Conservation (phyloP, 2,113 vertebrate species). For the Lepus europaeus region DNA sequence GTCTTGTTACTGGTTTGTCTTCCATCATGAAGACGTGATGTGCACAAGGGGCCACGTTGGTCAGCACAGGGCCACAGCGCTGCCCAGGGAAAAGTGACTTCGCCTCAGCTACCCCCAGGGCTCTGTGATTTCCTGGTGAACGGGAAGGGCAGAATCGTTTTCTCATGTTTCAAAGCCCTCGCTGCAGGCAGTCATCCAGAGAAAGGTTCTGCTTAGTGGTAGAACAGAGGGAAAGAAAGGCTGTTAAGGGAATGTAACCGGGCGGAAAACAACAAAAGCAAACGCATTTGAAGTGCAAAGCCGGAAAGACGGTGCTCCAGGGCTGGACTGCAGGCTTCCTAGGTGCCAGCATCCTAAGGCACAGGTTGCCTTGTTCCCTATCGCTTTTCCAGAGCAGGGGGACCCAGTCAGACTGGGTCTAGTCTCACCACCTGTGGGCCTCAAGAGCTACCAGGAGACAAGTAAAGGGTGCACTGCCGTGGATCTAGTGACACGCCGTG, state of each 20-base stretch:
- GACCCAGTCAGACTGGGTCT: too few species aligned
- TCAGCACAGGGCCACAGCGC: not conserved
- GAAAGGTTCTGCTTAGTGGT: not conserved
- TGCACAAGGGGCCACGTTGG: not conserved
- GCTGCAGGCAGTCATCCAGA: not conserved
- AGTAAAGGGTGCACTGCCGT: too few species aligned
- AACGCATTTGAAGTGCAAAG: too few species aligned
- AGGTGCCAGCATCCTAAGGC: too few species aligned
- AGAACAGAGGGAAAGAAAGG: constrained; percentile 9
- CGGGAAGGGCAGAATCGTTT: not conserved
- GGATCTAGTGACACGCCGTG: too few species aligned
- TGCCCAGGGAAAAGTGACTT: not conserved
- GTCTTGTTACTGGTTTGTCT: constrained; percentile 37
- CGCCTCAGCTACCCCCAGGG: not conserved
- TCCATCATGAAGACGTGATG: not conserved
- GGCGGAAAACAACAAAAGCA: too few species aligned
- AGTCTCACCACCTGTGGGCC: too few species aligned
- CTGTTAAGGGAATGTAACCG: not conserved
- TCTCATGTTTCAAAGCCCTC: not conserved
- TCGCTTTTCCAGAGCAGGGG: too few species aligned
- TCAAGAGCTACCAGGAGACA: too few species aligned
- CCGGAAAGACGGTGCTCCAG: too few species aligned
- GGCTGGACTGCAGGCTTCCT: too few species aligned
- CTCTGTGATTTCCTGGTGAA: not conserved
- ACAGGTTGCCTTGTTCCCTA: too few species aligned